These are phyloP conservation scores for Drosophila rellima DNA, from an alignment of 2,888 invertebrate species.

Conservation along the genomic window DNA sequence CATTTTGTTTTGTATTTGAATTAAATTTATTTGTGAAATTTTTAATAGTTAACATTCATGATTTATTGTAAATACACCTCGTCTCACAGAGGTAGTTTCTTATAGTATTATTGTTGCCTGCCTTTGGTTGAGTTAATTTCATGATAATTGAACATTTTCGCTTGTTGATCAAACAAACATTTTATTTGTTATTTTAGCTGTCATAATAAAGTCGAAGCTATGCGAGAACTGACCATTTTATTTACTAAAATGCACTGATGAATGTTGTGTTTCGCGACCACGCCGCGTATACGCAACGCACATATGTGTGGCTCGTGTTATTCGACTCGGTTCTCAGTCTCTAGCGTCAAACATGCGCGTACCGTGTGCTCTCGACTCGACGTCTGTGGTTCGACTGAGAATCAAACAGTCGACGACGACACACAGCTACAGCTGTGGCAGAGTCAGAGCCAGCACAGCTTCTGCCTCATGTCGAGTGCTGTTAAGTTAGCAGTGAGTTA, in stretches of 20 bases:
- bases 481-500: constrained; percentile 52
- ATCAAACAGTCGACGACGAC: constrained; percentile 17
- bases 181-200: constrained; percentile 32
- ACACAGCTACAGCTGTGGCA: constrained; percentile 17
- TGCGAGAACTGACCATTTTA: constrained; percentile 53
- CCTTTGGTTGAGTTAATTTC: constrained; percentile 15
- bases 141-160: constrained; percentile 18
- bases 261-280: constrained; percentile 17
- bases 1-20: constrained; percentile 1
- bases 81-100: background rate
- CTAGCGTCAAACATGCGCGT: constrained; percentile 60
- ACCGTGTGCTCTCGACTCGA: constrained; percentile 64
- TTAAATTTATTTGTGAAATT: background rate
- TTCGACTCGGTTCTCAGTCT: constrained; percentile 19
- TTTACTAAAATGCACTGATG: constrained; percentile 36
- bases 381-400: constrained; percentile 64
- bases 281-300: constrained; percentile 71
- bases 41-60: background rate
- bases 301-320: constrained; percentile 29
- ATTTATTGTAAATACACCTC: background rate
- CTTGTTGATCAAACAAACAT: constrained; percentile 16
- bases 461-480: no score
- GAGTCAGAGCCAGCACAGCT: no score
- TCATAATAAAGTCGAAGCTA: constrained; percentile 36
- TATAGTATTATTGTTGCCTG: background rate